Conservation (phyloP, 1,140 invertebrate species). For the Drosophila prosaltans region DNA sequence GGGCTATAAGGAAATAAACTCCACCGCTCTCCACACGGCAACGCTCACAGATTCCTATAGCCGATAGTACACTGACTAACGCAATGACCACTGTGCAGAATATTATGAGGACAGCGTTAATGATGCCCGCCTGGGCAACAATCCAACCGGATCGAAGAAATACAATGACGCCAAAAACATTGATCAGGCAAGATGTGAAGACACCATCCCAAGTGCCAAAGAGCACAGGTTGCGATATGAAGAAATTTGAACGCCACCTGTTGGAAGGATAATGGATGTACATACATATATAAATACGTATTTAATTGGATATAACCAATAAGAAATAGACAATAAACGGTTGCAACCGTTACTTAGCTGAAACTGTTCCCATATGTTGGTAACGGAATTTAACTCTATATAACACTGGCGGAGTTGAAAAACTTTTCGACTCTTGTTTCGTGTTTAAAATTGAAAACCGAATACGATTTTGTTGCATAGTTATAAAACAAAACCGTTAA, state of each 20-base stretch:
- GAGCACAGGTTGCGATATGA: slow-evolving; percentile 95
- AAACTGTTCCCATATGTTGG: neutral
- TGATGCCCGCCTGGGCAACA: slow-evolving; percentile 96
- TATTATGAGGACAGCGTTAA: slow-evolving; percentile 94
- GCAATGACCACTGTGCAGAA: slow-evolving; percentile 93
- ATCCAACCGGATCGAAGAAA: slow-evolving; percentile 98
- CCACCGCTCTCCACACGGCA: slow-evolving; percentile 97
- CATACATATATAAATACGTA: neutral
- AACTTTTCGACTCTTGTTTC: neutral
- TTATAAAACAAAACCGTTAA: neutral
- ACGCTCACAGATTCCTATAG: slow-evolving; percentile 97
- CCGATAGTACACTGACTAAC: slow-evolving; percentile 94
- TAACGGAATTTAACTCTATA: neutral
- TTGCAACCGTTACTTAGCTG: neutral
- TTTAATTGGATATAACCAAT: neutral
- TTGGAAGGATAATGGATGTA: slow-evolving; percentile 41
- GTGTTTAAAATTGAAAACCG: neutral
- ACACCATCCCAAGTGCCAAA: slow-evolving; percentile 99
- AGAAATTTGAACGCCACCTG: slow-evolving; percentile 97
- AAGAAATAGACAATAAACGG: neutral
- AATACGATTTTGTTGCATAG: neutral
- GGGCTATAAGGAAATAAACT: slow-evolving; percentile 96
- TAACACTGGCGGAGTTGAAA: too few species aligned
- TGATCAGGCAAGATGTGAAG: slow-evolving; percentile 92
- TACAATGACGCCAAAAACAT: slow-evolving; percentile 98